Evolutionary conservation across 2,113 vertebrate genomes (phyloP), one percentile per base, ranked within the genome.

Genomic region (Gavialis gangeticus): DNA sequence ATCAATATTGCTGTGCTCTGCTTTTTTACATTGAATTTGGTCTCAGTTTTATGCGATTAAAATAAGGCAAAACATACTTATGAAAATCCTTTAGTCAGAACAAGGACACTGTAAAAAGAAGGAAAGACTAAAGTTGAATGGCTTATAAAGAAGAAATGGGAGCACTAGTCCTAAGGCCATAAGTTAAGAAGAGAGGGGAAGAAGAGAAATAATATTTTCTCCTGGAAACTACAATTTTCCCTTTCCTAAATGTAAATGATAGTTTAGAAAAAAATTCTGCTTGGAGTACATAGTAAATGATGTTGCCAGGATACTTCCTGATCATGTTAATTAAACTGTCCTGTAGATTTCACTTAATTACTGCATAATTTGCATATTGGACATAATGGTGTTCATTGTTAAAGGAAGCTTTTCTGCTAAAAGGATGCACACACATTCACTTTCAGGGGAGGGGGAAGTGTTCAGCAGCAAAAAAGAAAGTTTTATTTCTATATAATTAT

Each of bases 271-370:
- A 83, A 88, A 96, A 94, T 90, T 71, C 75, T 89, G 66, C 96
- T 95, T 94, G 79, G 87, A 96, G 96, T 91, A 88, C 73, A 82
- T 62, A 92, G 92, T 93, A 94, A 94, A 92, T 97, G 91, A 96
- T 90, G 98, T 96, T 98, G 98, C 98, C 98, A 97, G 97, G 97
- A 98, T 98, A 98, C 97, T 87, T 97, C 92, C 90, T 93, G 96
- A 96, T 96, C 95, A 79, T 94, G 97, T 96, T 97, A 97, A 98
- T 98, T 98, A 98, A 97, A 97, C 95, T 97, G 97, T 97, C 98
- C 97, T 96, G 95, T 92, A 93, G 93, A 98, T 97, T 96, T 90
- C 93, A 96, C 91, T 93, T 98, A 98, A 98, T 98, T 96, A 96
- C 96, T 93, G 67, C 84, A 24, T 94, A 91, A 96, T 94, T 97